Evolutionary conservation across 2,888 invertebrate species (phyloP), one percentile per base, ranked within the genome.

Genomic region (Phymatocera aterrima): DNA sequence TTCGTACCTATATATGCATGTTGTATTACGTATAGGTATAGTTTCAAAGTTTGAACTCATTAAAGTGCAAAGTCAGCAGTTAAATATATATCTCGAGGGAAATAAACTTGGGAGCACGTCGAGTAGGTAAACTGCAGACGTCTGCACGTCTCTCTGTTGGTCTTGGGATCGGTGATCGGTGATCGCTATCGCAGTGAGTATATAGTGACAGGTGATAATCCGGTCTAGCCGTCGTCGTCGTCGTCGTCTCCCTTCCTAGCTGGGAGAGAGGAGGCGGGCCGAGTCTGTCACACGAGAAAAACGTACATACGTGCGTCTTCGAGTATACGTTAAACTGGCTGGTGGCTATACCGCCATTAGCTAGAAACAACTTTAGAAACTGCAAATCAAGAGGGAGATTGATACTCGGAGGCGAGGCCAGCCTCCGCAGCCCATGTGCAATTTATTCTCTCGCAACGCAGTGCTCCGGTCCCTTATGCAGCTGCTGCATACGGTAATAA

Each of bases 301-400:
- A 64, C 34, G n/a, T n/a, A n/a, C n/a, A n/a, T n/a, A n/a, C n/a
- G n/a, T n/a, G n/a, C n/a, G 61, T 64, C 61, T 64, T 64, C 18
- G 61, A 18, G 18, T 64, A n/a, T n/a, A n/a, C n/a, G n/a, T n/a
- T n/a, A 64, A 64, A 64, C 37, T 64, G 34, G 61, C 61, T 34
- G 24, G 61, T 64, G 61, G 61, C 18, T 64, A 64, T 15, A 68
- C 46, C 40, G 68, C 68, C 68, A 68, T 68, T 68, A 28, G 68
- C 65, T 43, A 43, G 18, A 40, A 65, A 40, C 65, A 65, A 43
- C 37, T 43, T 57, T 46, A 43, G 46, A 43, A 68, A 68, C 68
- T 68, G 68, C 68, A 68, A 68, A 68, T 68, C 68, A 68, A 68
- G 68, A 43, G 46, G 2, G 43, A 68, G 68, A 68, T 68, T 15